Evolutionary conservation across 2,113 vertebrate genomes (phyloP).

Genomic region (Elaphurus davidianus): DNA sequence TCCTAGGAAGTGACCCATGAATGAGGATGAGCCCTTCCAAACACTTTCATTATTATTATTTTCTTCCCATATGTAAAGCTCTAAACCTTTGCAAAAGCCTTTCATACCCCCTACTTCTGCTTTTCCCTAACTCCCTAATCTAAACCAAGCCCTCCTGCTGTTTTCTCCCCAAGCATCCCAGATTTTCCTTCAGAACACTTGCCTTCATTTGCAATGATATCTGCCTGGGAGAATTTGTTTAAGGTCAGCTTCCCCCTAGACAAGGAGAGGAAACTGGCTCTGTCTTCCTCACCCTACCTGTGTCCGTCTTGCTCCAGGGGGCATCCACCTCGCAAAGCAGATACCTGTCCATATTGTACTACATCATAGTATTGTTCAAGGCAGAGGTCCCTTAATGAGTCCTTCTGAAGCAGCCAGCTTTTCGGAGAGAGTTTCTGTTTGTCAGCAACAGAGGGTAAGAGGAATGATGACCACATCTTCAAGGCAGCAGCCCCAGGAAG

Average conservation of each 20-base stretch:
- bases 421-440: background rate
- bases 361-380: background rate
- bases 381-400: background rate
- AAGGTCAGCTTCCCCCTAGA: background rate
- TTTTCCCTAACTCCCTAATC: background rate
- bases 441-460: background rate
- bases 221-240: background rate
- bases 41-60: slow-evolving; percentile 45
- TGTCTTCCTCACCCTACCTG: background rate
- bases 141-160: background rate
- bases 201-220: background rate
- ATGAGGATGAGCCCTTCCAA: background rate
- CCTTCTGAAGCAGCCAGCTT: background rate
- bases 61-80: slow-evolving; percentile 57
- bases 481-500: background rate
- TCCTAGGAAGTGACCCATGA: slow-evolving; percentile 47
- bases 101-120: background rate
- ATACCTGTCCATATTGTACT: accelerated
- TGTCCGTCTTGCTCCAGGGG: background rate
- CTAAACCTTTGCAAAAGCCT: slow-evolving; percentile 23
- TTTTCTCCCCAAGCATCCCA: background rate
- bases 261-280: background rate
- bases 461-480: background rate
- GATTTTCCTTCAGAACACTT: background rate
- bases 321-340: background rate